Evolutionary conservation across 35 echinoderm and acorn worm genomes (phyloP).

Genomic region (Apostichopus californicus): DNA sequence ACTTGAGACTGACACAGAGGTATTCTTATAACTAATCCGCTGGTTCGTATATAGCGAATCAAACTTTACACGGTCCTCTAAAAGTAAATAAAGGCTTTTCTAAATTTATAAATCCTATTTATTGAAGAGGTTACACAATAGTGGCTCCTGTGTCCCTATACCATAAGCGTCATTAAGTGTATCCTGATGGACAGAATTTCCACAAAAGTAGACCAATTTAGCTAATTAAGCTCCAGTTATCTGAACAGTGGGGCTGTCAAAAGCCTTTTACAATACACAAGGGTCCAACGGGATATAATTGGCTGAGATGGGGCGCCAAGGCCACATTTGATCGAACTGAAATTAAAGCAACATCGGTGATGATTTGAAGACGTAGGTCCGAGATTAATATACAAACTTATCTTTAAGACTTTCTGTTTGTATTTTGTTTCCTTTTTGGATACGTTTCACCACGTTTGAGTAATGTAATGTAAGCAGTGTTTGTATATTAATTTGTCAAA

Average conservation of each 20-base stretch:
- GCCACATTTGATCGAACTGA: conserved; percentile 22
- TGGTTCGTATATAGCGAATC: conserved; percentile 12
- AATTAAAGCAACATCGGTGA: neutral
- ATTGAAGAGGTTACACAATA: neutral
- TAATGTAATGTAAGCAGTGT: no score
- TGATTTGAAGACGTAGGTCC: no score
- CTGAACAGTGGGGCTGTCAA: conserved; percentile 28
- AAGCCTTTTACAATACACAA: neutral
- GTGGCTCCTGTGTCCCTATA: conserved; percentile 15
- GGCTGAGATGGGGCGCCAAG: conserved; percentile 38
- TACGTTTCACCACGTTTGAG: no score
- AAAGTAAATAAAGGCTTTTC: conserved; percentile 17
- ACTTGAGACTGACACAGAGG: neutral
- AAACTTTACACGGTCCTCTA: conserved; percentile 43
- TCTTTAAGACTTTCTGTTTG: no score
- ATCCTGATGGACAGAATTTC: conserved; percentile 1
- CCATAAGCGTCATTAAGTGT: conserved; percentile 12
- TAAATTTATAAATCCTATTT: conserved; percentile 44
- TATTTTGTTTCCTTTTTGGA: no score
- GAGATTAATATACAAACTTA: no score
- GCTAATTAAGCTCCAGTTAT: conserved; percentile 34
- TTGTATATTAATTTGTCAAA: no score
- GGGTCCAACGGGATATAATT: conserved; percentile 27
- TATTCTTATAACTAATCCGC: neutral
- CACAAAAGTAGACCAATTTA: conserved; percentile 41